Evolutionary conservation across 2,797 vertebrate genomes (phyloP), one percentile per base, ranked within the genome.

Genomic region (Tenualosa ilisha): DNA sequence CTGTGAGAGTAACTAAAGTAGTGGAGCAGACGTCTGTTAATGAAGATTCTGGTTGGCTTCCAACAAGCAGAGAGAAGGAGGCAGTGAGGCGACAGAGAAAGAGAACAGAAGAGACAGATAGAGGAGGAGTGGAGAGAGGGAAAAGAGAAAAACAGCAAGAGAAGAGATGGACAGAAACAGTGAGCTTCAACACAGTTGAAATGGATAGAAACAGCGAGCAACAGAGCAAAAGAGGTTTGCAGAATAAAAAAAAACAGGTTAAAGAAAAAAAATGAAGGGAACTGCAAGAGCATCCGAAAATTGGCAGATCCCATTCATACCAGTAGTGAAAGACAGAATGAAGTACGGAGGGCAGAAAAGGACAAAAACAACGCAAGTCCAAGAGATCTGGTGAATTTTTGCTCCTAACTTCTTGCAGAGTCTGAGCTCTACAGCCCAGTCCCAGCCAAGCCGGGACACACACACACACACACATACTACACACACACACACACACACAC

Each of bases 1-100:
- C 43, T 84, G 7, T 51, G 54, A 84, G 56, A 84, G 85, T 82
- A 81, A 85, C 87, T 63, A 50, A 85, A 22, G 53, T 61, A 85
- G 46, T 31, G 46, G 13, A 72, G 83, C 46, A 83, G 61, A 75
- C 54, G 61, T 86, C 84, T 79, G 84, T 61, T 85, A 82, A 86
- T 83, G 84, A 85, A 83, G 22, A 83, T 83, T 68, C 84, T 31
- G 82, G 79, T 72, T 63, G 24, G 40, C 56, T 83, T 79, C 81
- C 51, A 81, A 49, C 68, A 61, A 43, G n/a, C 24, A 43, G 31
- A 17, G 51, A 13, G 15, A 31, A 17, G 26, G 81, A 20, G 37
- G 59, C 13, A 43, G 79, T 51, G 81, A 43, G 40, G 43, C 49
- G 43, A n/a, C 46, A 22, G 24, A 53, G 61, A 54, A 24, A 51